Percentiles rank a stretch among this genome's conserved stretches.
Conservation (phyloP, 2,888 invertebrate genomes). For the Drosophila cognata region DNA sequence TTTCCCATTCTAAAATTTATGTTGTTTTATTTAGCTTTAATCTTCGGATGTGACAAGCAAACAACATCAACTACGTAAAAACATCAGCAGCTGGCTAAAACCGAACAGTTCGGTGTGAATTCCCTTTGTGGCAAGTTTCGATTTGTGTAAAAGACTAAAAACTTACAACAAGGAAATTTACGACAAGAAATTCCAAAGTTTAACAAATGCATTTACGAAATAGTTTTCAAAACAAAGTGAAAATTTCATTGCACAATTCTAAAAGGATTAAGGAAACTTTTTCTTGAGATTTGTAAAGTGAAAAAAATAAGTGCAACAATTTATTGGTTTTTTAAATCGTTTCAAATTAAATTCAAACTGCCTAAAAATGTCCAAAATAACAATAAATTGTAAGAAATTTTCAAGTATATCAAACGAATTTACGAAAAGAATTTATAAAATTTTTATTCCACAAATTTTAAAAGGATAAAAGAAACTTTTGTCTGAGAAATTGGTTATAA, state of each 20-base stretch:
- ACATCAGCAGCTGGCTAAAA: slow-evolving; percentile 25
- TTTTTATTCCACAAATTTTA: neutral
- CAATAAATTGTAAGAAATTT: neutral
- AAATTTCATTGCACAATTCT: neutral
- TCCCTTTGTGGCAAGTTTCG: slow-evolving; percentile 44
- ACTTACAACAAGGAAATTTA: neutral
- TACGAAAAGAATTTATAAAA: neutral
- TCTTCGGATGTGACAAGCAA: slow-evolving; percentile 26
- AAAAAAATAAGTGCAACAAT: neutral
- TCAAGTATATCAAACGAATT: neutral
- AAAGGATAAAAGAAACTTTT: neutral
- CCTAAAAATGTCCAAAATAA: neutral
- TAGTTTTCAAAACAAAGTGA: neutral
- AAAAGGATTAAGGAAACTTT: neutral
- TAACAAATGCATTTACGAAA: slow-evolving; percentile 7
- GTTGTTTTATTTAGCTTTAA: slow-evolving; percentile 64
- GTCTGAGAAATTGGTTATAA: neutral
- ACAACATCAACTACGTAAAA: slow-evolving; percentile 9
- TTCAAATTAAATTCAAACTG: neutral
- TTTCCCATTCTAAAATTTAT: slow-evolving; percentile 56
- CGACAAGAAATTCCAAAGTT: slow-evolving; percentile 5
- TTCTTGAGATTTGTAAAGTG: neutral
- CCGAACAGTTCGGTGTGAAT: slow-evolving; percentile 38
- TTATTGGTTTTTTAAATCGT: neutral
- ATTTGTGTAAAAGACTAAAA: slow-evolving; percentile 28